Evolutionary conservation across 2,888 invertebrate species (phyloP), one percentile per base, ranked within the genome.

Genomic region (Andrena chrysosceles): DNA sequence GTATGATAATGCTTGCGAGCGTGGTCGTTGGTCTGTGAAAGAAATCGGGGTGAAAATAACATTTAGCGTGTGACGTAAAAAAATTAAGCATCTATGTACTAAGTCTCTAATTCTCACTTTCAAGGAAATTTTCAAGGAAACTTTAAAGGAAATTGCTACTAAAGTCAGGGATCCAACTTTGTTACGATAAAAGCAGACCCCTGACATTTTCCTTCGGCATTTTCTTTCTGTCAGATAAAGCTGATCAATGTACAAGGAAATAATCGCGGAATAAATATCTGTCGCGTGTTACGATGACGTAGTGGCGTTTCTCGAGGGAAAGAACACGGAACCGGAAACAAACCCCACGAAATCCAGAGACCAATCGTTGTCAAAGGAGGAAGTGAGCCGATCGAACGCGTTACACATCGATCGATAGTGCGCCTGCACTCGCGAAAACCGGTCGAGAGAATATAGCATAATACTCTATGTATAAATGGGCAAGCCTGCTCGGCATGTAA

Each of bases 301-400:
- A 13, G 29, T 31, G 13, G 20, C n/a, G 7, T 26, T 73, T 33
- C 33, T 7, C 16, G 16, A 33, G 20, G 59, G 62, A 54, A 74
- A 20, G 52, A 49, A 52, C 26, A 49, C 35, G 66, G 49, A 76
- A 63, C 63, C 48, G 68, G 68, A 64, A 69, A 62, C n/a, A 5
- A 49, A 10, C 13, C 3, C 23, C 59, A 56, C 69, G 42, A 77
- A 74, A 68, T 63, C 54, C 29, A 52, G 56, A 64, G 66, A 63
- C 56, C 48, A 42, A 75, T 63, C 35, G 33, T 70, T 80, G 49
- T 67, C 72, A 35, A 73, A 69, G 59, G 6, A 80, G 67, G 69
- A 84, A 85, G 71, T 63, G 20, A 31, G n/a, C 42, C 69, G 29
- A 85, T 66, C 23, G 49, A n/a, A 31, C 35, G 60, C n/a, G 5